Evolutionary conservation across 2,113 vertebrate genomes (phyloP).

Genomic region (Elephas maximus): DNA sequence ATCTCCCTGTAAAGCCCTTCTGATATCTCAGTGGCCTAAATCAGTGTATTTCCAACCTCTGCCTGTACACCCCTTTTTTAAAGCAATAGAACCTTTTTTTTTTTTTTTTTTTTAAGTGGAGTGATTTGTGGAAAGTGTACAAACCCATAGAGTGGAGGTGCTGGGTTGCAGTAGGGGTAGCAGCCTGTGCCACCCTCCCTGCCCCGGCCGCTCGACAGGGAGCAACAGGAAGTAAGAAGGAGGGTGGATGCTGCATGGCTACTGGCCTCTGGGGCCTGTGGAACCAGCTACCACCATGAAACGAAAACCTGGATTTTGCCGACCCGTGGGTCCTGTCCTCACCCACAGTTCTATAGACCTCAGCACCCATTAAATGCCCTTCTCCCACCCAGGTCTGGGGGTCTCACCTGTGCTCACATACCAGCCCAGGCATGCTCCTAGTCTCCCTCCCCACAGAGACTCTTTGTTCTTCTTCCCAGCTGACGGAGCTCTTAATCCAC

Average conservation of each 20-base stretch:
- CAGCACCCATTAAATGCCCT: not conserved
- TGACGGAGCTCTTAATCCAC: not conserved
- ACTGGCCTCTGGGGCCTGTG: not conserved
- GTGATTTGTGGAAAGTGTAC: not conserved
- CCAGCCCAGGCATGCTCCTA: not conserved
- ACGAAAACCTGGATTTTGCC: not conserved
- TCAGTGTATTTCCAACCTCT: not conserved
- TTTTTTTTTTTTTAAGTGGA: not conserved
- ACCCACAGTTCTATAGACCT: not conserved
- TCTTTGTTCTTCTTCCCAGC: not conserved
- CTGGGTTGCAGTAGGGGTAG: not conserved
- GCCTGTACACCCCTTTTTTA: not conserved
- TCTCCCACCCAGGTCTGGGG: not conserved
- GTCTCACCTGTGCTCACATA: not conserved
- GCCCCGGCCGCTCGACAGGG: not conserved
- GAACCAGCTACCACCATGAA: not conserved
- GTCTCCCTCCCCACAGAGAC: not conserved
- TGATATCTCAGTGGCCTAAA: not conserved
- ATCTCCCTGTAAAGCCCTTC: slow-evolving; percentile 13
- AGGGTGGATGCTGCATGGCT: not conserved
- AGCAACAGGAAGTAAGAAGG: not conserved
- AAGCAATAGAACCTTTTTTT: not conserved
- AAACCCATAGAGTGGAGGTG: not conserved
- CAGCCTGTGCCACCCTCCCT: not conserved
- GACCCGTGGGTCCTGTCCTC: not conserved